Percentiles rank a stretch among this genome's conserved stretches.
These are phyloP conservation scores for Shinisaurus crocodilurus DNA, from an alignment of 2,113 vertebrate species.

Conservation along the genomic window DNA sequence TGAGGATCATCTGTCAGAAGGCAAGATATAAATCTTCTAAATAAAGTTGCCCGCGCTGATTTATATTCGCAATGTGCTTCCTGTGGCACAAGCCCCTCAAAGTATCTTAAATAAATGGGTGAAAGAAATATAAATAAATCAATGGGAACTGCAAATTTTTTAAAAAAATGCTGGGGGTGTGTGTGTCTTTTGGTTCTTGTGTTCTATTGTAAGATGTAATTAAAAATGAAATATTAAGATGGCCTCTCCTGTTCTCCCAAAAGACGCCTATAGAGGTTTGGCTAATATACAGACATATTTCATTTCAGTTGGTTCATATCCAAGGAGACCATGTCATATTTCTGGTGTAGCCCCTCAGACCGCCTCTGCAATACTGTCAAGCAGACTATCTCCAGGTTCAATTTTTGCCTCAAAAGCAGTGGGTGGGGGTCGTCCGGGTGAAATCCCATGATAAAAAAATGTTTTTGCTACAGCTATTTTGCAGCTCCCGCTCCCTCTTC, in stretches of 20 bases:
- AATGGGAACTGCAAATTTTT: not conserved
- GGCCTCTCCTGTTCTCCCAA: not conserved
- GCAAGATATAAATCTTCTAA: not conserved
- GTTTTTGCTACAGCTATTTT: no score
- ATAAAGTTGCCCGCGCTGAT: not conserved
- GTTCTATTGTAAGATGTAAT: not conserved
- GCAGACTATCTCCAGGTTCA: no score
- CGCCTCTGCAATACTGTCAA: no score
- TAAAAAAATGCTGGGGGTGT: not conserved
- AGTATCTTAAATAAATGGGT: not conserved
- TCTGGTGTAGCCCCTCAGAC: not conserved
- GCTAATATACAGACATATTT: not conserved
- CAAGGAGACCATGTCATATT: not conserved
- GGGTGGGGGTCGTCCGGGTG: no score
- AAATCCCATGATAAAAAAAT: no score
- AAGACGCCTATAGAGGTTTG: not conserved
- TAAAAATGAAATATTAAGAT: not conserved
- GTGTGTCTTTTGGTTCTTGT: not conserved
- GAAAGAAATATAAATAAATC: not conserved
- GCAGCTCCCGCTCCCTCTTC: not conserved
- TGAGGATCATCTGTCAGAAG: not conserved
- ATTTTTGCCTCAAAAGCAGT: no score
- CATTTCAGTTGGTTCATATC: not conserved
- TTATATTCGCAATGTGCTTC: not conserved
- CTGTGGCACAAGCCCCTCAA: not conserved